Percentiles rank a stretch among this genome's conserved stretches.
These are phyloP conservation scores for Eristalis tenax DNA, from an alignment of 2,888 invertebrate genomes.

Conservation along the genomic window DNA sequence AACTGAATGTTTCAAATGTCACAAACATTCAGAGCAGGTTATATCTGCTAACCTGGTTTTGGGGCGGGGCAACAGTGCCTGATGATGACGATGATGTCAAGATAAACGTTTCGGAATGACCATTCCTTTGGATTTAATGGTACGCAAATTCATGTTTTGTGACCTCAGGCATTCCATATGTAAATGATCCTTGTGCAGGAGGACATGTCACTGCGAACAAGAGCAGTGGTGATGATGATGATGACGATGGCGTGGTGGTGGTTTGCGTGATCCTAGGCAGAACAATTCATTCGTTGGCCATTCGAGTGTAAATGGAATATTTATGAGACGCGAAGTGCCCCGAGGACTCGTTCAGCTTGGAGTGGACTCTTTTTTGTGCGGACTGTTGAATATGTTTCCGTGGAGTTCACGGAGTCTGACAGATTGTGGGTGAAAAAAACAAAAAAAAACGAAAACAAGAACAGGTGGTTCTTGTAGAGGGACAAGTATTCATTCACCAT, in stretches of 20 bases:
- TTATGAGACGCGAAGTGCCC: slow-evolving; percentile 8
- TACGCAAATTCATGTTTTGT: slow-evolving; percentile 60
- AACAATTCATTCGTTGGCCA: slow-evolving; percentile 21
- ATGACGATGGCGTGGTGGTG: background rate
- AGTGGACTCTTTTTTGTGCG: background rate
- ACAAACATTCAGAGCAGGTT: slow-evolving; percentile 59
- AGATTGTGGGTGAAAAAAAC: background rate
- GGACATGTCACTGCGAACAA: slow-evolving; percentile 26
- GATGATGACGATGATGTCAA: slow-evolving; percentile 56
- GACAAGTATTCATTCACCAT: no score
- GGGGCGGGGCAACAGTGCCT: background rate
- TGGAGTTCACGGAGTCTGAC: background rate
- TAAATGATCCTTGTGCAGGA: slow-evolving; percentile 32
- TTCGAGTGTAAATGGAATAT: slow-evolving; percentile 37
- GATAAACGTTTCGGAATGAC: slow-evolving; percentile 58
- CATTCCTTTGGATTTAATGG: slow-evolving; percentile 53
- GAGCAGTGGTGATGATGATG: slow-evolving; percentile 22
- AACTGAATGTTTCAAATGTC: slow-evolving; percentile 68
- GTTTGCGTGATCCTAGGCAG: background rate
- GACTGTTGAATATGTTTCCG: background rate
- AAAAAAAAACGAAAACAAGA: background rate
- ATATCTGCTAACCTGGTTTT: slow-evolving; percentile 7
- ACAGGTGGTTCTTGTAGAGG: no score
- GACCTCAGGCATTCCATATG: slow-evolving; percentile 56
- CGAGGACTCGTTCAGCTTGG: background rate